phyloP scores from a whole-genome alignment of 2,113 vertebrate genomes.

The Guaruba guarouba region DNA sequence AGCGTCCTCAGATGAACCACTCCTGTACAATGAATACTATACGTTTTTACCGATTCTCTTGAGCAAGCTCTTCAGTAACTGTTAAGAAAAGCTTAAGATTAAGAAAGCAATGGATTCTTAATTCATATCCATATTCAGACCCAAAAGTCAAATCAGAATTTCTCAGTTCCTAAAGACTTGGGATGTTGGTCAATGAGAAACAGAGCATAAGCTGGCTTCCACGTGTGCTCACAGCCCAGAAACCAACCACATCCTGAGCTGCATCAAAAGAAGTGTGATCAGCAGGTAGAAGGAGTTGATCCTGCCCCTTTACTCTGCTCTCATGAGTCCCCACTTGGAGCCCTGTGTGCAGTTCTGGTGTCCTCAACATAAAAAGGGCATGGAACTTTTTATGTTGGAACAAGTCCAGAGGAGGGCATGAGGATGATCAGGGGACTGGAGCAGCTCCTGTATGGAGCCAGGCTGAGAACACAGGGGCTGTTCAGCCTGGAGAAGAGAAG shows the following conservation, averaged over 20 bases:
- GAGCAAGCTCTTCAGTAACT: not conserved
- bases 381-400: not conserved
- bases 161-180: not conserved
- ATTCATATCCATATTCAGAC: not conserved
- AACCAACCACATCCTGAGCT: not conserved
- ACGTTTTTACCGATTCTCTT: not conserved
- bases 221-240: not conserved
- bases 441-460: not conserved
- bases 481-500: not conserved
- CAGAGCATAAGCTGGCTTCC: not conserved
- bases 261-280: not conserved
- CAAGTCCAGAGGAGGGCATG: not conserved
- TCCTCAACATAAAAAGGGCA: not conserved
- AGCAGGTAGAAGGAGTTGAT: not conserved
- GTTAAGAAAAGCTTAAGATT: not conserved
- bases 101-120: not conserved
- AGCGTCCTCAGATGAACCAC: conserved; percentile 21
- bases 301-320: not conserved
- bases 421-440: not conserved
- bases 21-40: not conserved
- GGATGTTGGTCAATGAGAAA: not conserved
- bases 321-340: not conserved
- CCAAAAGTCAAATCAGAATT: not conserved
- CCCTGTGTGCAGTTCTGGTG: not conserved
- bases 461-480: not conserved